Base-by-base conservation (phyloP, 2,888 invertebrate species). In the Eudemis profundana region DNA sequence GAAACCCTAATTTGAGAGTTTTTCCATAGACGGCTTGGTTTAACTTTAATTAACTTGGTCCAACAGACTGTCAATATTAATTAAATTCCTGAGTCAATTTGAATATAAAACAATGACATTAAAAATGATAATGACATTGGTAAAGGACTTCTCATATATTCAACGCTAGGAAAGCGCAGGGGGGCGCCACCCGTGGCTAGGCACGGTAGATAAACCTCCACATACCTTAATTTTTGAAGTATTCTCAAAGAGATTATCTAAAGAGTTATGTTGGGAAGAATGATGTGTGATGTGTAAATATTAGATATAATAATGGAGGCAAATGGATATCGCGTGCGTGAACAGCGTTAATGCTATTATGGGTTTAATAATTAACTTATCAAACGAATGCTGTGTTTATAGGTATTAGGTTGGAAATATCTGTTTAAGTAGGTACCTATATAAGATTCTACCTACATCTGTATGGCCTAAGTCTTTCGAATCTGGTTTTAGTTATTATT, bases 171-270 rank as follows among this genome's bases (percentile, higher is more conserved):
- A 70, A 66, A 69, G 68, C 72, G 72, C 56, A 83, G 57, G 87
- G 83, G 84, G 82, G 78, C 74, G 72, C 76, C 73, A 74, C 78
- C 76, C 74, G 78, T 70, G 70, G 78, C 68, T 72, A 71, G 68
- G 69, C 71, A 71, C 78, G 75, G 83, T 84, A 88, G 87, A 89
- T 89, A 86, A 88, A 85, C 87, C 88, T 86, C 83, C 78, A 82
- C 82, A 82, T 82, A 85, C 85, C 80, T 79, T 80, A 78, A 78
- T 83, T 82, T 82, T 81, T 77, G 78, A 77, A 74, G 76, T 82
- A 83, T 87, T 85, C 85, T 75, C 80, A 76, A 79, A 78, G 82
- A 80, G 78, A 77, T 74, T 81, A 65, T 53, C 65, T 65, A 21
- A 60, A 38, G 27, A 65, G 65, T 65, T 50, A 59, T 64, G 59